These are phyloP conservation scores for Entomyzon cyanotis DNA, from an alignment of 2,113 vertebrate genomes.

Conservation along the genomic window DNA sequence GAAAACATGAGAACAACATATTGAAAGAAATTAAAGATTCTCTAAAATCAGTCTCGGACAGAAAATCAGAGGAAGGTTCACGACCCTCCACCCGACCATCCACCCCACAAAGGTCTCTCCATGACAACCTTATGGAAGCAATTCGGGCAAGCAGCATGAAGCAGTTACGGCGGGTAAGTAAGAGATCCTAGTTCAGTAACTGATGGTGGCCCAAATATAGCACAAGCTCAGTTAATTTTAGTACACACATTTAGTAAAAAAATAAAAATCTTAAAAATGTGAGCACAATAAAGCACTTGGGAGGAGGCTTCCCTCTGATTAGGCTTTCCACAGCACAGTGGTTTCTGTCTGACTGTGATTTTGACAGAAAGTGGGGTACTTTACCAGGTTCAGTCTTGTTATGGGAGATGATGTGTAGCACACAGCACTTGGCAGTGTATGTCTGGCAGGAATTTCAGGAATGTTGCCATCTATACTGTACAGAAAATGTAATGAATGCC, in stretches of 20 bases:
- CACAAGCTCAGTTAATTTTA: not conserved
- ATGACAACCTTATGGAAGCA: slow-evolving; percentile 92
- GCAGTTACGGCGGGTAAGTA: slow-evolving; percentile 83
- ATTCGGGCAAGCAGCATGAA: slow-evolving; percentile 86
- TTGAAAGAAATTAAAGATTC: slow-evolving; percentile 92
- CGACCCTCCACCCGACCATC: slow-evolving; percentile 81
- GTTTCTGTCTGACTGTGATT: not conserved
- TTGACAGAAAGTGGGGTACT: not conserved
- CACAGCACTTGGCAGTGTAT: not conserved
- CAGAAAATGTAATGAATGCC: slow-evolving; percentile 20
- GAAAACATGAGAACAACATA: slow-evolving; percentile 82
- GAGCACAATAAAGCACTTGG: not conserved
- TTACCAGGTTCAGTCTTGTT: not conserved
- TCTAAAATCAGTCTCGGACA: slow-evolving; percentile 84
- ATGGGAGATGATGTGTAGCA: accelerated
- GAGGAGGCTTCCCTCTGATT: not conserved
- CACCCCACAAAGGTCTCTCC: slow-evolving; percentile 88
- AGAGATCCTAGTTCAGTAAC: not conserved
- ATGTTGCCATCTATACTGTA: not conserved
- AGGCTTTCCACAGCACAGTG: not conserved
- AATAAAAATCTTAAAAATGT: not conserved
- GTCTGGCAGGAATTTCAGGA: not conserved
- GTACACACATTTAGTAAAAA: not conserved
- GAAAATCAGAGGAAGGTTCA: slow-evolving; percentile 82
- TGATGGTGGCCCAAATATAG: not conserved